Base-by-base conservation (phyloP, 2,888 invertebrate genomes). In the Monoplex corrugatus region DNA sequence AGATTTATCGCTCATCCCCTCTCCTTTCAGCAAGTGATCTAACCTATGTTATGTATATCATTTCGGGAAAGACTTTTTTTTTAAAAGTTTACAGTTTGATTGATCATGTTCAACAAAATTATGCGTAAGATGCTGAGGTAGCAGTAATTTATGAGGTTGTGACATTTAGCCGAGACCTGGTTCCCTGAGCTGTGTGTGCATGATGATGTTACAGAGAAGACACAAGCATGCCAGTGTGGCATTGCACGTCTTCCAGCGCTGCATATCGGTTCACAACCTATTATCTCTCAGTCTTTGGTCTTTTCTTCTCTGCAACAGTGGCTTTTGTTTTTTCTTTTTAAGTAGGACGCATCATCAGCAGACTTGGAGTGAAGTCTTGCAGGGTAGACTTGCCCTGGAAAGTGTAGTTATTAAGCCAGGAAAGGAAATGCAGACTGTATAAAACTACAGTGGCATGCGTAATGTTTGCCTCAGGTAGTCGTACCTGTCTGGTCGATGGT, bases 111-210 rank as follows among this genome's bases (percentile, higher is more conserved):
- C 82, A 28, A 28, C 38, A 80, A 43, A 80, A 32, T 80, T 28
- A 43, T 80, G 78, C 13, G n/a, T 38, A 45, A 83, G 82, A 83
- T 40, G n/a, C 45, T 83, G n/a, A 83, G 82, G 45, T 83, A 83
- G 45, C 19, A 40, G 82, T 83, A 45, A 40, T 83, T 44, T 83
- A 83, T 32, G 82, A 83, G 82, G 45, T 45, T 44, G 44, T 83
- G 82, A 83, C 82, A 83, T 83, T 83, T 83, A n/a, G 82, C 82
- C 32, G 45, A 10, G 78, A 40, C 28, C 40, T 23, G 43, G 23
- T 80, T 80, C 40, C 43, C 43, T 40, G 23, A 80, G 78, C 78
- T 23, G 43, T 80, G 78, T 80, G 19, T 43, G 78, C 78, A 80
- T 80, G 43, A 40, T 80, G 78, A 23, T 23, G 40, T 80, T 43